These are phyloP conservation scores for Yponomeuta evonymella DNA, from an alignment of 2,888 invertebrate species.

Conservation along the genomic window DNA sequence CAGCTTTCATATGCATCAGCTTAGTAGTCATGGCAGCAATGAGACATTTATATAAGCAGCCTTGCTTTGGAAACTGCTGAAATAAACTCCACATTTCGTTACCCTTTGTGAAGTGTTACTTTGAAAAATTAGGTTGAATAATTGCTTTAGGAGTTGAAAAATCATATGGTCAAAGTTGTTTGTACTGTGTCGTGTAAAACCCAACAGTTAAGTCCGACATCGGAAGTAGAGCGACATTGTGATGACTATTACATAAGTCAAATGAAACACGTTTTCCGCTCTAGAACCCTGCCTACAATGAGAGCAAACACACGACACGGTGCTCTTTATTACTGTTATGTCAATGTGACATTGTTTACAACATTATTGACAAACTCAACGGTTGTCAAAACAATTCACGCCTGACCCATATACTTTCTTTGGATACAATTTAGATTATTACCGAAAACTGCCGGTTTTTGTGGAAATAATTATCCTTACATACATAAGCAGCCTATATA, in stretches of 20 bases:
- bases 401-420: too few relatives aligned
- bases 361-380: neutral
- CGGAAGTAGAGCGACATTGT: constrained; percentile 19
- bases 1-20: too few relatives aligned
- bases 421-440: too few relatives aligned
- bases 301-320: constrained; percentile 3
- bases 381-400: neutral
- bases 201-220: constrained; percentile 9
- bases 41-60: too few relatives aligned
- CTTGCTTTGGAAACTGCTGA: too few relatives aligned
- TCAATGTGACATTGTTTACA: constrained; percentile 7
- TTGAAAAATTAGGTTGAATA: too few relatives aligned
- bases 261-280: constrained; percentile 21
- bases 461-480: too few relatives aligned
- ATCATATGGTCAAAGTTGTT: neutral
- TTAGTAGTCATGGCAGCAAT: too few relatives aligned
- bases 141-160: neutral
- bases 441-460: too few relatives aligned
- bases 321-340: neutral
- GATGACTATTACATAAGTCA: constrained; percentile 18
- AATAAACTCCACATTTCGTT: too few relatives aligned
- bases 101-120: too few relatives aligned
- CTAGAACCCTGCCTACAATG: constrained; percentile 15
- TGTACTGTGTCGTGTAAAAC: neutral
- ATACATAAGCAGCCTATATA: too few relatives aligned